Evolutionary conservation across 2,888 invertebrate genomes (phyloP), one percentile per base, ranked within the genome.

Genomic region (Monochamus alternatus): DNA sequence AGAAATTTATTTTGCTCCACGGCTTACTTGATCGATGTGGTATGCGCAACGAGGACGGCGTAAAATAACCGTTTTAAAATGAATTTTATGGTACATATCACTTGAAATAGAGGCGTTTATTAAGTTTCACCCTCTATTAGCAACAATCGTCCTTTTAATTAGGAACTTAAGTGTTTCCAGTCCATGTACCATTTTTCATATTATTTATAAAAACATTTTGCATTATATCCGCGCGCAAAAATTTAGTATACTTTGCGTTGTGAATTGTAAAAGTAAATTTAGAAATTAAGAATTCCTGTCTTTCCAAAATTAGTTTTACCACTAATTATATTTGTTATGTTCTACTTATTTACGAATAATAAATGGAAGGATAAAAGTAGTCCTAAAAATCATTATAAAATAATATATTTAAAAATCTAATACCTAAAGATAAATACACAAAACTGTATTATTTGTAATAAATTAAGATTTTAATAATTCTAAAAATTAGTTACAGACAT

Each of bases 11-110:
- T 59, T 68, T 59, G 9, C 58, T 58, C 10, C 71, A 67, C 59
- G 71, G 55, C 67, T 70, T 71, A 52, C 71, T 75, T 72, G 78
- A 78, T 74, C 73, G 79, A 79, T 81, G 71, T 52, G 81, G 81
- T 72, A 81, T 80, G 80, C 71, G 71, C 62, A 69, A 72, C 51
- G 63, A 71, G 52, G 74, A 73, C 71, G 75, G 81, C 81, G 81
- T 80, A 80, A 82, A 83, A 83, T 83, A 75, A 77, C 79, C 75
- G 63, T 72, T 76, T 77, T 64, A 76, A 80, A 79, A 78, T 65
- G 81, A 81, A 84, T 84, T 84, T 82, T 83, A 82, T 80, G 84
- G 79, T 82, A 79, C 79, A 81, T 79, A 75, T 80, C 78, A 76
- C 77, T 76, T 79, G 79, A 83, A 83, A 83, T 81, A 74, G 82